phyloP scores from a whole-genome alignment of 2,888 invertebrate genomes.

The Eristalinus sepulchralis region DNA sequence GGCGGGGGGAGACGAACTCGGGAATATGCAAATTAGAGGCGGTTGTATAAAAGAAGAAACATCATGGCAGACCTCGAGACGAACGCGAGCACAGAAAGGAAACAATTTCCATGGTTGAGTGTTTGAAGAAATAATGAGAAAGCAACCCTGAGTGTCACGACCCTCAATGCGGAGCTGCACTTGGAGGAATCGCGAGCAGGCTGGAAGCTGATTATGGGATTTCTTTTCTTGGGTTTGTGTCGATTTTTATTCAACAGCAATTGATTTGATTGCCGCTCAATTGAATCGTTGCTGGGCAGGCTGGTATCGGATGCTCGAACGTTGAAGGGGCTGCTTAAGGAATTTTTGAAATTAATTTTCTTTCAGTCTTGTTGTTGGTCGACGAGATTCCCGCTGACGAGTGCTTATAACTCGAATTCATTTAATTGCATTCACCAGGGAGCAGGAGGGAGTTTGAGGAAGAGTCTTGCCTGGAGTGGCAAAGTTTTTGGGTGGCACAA shows the following conservation, averaged over 20 bases:
- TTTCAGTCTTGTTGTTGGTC: neutral
- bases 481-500: neutral
- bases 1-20: constrained; percentile 7
- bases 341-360: constrained; percentile 42
- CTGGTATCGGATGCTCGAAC: neutral
- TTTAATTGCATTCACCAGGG: constrained; percentile 20
- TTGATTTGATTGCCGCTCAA: constrained; percentile 47
- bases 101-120: constrained; percentile 41
- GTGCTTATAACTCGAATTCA: constrained; percentile 9
- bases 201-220: constrained; percentile 49
- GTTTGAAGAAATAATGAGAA: constrained; percentile 57
- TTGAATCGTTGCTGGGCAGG: constrained; percentile 18
- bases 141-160: constrained; percentile 4
- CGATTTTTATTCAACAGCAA: constrained; percentile 41
- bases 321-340: neutral
- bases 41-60: constrained; percentile 10
- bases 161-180: neutral
- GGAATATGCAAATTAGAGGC: constrained; percentile 61
- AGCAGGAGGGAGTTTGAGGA: neutral
- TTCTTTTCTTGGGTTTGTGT: constrained; percentile 43
- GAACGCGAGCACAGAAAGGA: constrained; percentile 26
- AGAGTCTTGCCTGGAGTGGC: neutral
- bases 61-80: constrained; percentile 15
- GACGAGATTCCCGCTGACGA: neutral
- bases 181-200: neutral